Percentiles rank a stretch among this genome's conserved stretches.
These are phyloP conservation scores for Cybosia mesomella DNA, from an alignment of 2,888 invertebrate species.

Conservation along the genomic window DNA sequence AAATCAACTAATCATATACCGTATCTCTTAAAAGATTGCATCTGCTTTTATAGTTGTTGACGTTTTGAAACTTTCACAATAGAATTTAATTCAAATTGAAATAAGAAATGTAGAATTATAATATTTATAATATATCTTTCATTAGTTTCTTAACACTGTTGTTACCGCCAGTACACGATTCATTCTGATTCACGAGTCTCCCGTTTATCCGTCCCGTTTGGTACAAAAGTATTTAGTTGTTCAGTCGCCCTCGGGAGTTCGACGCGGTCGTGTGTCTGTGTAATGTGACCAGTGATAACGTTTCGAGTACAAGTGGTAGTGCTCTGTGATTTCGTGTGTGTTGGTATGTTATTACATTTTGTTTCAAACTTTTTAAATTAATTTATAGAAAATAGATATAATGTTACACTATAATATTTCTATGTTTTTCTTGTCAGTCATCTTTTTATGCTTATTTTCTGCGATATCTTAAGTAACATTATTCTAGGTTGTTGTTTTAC, in stretches of 20 bases:
- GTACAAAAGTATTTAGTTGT: constrained; percentile 45
- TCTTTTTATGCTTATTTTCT: no score
- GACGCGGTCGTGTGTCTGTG: constrained; percentile 59
- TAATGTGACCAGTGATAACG: constrained; percentile 44
- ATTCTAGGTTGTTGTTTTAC: no score
- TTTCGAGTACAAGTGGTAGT: constrained; percentile 50
- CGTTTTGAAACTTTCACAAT: neutral
- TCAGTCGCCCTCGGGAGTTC: constrained; percentile 74
- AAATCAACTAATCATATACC: neutral
- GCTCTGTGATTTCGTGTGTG: constrained; percentile 34
- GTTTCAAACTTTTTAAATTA: neutral
- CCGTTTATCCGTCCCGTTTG: constrained; percentile 38
- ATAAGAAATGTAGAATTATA: neutral
- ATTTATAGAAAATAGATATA: neutral
- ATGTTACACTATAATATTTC: no score
- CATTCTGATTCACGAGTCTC: constrained; percentile 28
- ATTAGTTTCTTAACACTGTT: constrained; percentile 22
- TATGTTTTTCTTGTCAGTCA: no score
- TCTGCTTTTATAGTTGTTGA: neutral
- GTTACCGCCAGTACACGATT: constrained; percentile 46
- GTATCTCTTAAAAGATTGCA: neutral
- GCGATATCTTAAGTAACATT: no score
- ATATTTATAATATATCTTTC: neutral
- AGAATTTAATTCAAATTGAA: neutral
- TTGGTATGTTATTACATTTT: constrained; percentile 28